These are phyloP conservation scores for Augiades crinisus DNA, from an alignment of 2,888 invertebrate genomes.

Conservation along the genomic window DNA sequence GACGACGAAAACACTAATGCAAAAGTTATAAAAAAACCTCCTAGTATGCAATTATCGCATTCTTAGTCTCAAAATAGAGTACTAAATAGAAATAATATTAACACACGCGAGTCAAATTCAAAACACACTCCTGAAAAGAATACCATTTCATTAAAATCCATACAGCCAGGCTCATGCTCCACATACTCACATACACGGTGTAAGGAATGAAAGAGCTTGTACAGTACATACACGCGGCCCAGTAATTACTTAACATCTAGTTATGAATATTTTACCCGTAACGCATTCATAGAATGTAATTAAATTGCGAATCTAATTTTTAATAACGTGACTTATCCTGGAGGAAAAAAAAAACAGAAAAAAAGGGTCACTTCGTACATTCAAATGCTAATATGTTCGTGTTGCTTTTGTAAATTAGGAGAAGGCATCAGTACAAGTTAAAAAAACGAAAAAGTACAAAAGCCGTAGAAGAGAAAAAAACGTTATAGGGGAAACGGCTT, in stretches of 20 bases:
- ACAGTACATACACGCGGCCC: neutral
- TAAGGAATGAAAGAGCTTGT: conserved; percentile 2
- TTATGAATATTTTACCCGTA: neutral
- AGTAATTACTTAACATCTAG: conserved; percentile 8
- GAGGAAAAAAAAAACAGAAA: neutral
- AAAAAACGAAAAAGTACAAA: no score
- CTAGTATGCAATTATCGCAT: neutral
- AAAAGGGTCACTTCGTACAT: no score
- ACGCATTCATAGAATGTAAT: neutral
- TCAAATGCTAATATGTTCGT: neutral
- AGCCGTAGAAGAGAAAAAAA: no score
- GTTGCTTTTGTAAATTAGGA: no score
- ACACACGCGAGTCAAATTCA: neutral
- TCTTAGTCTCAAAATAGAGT: no score
- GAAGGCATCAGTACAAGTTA: no score
- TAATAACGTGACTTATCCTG: neutral
- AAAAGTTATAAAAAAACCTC: no score
- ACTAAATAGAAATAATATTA: neutral
- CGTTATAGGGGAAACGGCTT: no score
- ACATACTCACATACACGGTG: neutral
- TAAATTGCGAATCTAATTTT: neutral
- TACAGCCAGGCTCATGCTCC: neutral
- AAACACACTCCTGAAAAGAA: neutral
- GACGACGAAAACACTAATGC: no score
- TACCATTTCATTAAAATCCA: conserved; percentile 3